Conservation (phyloP, 2,888 invertebrate genomes). For the Tolmerus cingulatus region DNA sequence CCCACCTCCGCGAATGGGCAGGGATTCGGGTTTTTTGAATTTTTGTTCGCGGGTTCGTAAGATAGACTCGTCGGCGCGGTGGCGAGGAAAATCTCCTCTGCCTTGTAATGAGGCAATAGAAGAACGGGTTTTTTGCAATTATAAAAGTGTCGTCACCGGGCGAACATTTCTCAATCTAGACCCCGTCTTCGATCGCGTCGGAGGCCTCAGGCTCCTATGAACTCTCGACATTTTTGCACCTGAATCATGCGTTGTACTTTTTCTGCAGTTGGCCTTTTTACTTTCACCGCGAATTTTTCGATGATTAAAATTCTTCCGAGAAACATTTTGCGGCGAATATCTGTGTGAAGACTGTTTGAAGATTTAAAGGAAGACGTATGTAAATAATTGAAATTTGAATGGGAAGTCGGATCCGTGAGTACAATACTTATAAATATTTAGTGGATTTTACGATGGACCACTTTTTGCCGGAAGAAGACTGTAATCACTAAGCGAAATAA, state of each 20-base stretch:
- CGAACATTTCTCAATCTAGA: not conserved
- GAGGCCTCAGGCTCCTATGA: not conserved
- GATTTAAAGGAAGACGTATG: not conserved
- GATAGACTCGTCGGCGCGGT: not conserved
- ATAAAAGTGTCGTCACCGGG: not conserved
- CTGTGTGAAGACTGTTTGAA: not conserved
- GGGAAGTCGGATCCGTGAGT: not conserved
- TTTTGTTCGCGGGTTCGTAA: not conserved
- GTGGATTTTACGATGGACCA: not conserved
- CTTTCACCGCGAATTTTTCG: not conserved
- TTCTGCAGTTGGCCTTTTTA: not conserved
- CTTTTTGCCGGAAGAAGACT: not conserved
- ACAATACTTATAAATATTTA: not conserved
- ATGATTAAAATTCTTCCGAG: not conserved
- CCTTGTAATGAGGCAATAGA: slow-evolving; percentile 21
- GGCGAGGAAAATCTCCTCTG: not conserved
- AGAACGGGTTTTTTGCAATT: slow-evolving; percentile 9
- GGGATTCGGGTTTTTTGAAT: not conserved
- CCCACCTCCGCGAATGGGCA: not conserved
- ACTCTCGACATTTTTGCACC: slow-evolving; percentile 22
- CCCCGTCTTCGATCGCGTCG: not conserved
- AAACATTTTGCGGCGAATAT: not conserved
- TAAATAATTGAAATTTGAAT: not conserved
- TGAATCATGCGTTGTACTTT: not conserved
- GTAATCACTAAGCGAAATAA: not conserved